phyloP scores from a whole-genome alignment of 1,140 invertebrate species.

The Pseudoatta argentina region DNA sequence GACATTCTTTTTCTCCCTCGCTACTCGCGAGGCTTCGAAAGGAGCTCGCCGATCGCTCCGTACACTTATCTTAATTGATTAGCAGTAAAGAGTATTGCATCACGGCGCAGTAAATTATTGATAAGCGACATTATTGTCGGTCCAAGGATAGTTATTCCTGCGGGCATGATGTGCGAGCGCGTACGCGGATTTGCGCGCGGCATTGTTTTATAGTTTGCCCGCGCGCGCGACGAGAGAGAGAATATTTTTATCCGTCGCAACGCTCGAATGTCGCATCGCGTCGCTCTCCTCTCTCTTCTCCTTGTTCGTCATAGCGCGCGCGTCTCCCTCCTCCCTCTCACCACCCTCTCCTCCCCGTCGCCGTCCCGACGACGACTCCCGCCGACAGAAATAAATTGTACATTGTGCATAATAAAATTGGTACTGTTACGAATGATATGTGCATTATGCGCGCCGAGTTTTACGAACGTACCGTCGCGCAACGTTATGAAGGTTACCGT shows the following conservation, averaged over 20 bases:
- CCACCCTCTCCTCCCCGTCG: background rate
- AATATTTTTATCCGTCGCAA: conserved; percentile 60
- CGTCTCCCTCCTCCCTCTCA: background rate
- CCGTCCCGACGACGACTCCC: conserved; percentile 1
- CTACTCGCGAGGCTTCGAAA: conserved; percentile 12
- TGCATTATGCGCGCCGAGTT: conserved; percentile 72
- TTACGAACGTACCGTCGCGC: conserved; percentile 70
- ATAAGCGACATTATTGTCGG: conserved; percentile 62
- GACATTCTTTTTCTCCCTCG: background rate
- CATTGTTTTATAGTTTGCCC: conserved; percentile 59
- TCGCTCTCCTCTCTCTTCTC: background rate
- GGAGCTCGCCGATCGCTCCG: conserved; percentile 33
- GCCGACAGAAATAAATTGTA: conserved; percentile 69
- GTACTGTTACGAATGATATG: conserved; percentile 76
- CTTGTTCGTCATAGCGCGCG: conserved; percentile 8
- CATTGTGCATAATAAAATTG: conserved; percentile 75
- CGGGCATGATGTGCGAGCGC: conserved; percentile 13
- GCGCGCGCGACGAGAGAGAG: conserved; percentile 10
- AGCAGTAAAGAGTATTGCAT: conserved; percentile 57
- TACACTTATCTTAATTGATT: conserved; percentile 69
- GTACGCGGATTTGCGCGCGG: conserved; percentile 32
- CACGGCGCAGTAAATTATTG: conserved; percentile 70
- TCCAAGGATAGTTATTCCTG: conserved; percentile 66
- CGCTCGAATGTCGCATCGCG: conserved; percentile 32
- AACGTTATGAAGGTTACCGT: conserved; percentile 77